phyloP scores from a whole-genome alignment of 2,797 vertebrate genomes.

The Accipiter fasciatus region DNA sequence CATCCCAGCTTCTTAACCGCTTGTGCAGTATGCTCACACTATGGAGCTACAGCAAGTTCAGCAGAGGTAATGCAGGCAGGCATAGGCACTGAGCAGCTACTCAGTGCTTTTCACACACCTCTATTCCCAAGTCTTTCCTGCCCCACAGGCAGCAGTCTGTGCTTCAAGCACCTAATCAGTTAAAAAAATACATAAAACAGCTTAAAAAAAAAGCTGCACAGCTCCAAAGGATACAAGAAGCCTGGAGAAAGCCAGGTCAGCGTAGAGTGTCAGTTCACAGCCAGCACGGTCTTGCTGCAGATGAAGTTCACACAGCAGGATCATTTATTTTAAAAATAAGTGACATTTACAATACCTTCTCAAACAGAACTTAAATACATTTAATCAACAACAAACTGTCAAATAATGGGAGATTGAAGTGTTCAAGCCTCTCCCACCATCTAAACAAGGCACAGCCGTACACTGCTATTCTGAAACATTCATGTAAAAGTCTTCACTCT shows the following conservation, averaged over 20 bases:
- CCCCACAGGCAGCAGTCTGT: neutral
- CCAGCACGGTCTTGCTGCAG: neutral
- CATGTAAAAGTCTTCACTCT: neutral
- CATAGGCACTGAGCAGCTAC: neutral
- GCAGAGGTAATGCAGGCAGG: neutral
- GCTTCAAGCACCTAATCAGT: neutral
- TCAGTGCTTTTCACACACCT: neutral
- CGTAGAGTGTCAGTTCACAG: neutral
- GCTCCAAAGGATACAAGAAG: neutral
- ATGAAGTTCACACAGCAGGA: conserved; percentile 11
- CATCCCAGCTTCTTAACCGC: neutral
- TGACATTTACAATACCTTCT: conserved; percentile 9
- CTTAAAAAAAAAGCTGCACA: neutral
- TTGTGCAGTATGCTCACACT: rapidly evolving
- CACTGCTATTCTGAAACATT: neutral
- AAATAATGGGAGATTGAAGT: neutral
- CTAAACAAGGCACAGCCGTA: neutral
- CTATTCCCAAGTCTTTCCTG: neutral
- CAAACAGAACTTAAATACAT: neutral
- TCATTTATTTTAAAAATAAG: conserved; percentile 67
- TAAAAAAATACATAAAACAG: neutral
- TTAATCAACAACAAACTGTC: neutral
- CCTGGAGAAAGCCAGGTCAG: neutral
- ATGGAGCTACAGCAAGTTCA: neutral
- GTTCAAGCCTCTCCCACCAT: neutral